phyloP scores from a whole-genome alignment of 2,888 invertebrate species.

The Hedya salicella region DNA sequence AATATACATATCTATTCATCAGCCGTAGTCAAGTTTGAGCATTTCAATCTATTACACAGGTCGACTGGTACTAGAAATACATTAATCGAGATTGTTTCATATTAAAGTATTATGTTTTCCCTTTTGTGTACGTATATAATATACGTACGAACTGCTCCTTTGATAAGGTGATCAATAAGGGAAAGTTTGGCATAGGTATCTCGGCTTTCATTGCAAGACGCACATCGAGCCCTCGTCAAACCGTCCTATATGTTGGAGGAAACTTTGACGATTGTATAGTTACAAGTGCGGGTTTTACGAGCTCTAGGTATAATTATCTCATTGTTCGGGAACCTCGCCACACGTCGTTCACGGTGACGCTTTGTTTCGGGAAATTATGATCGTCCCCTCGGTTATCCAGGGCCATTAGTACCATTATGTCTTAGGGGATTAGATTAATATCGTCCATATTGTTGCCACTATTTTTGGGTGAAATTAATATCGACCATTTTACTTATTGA shows the following conservation, averaged over 20 bases:
- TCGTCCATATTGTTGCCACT: slow-evolving; percentile 41
- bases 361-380: slow-evolving; percentile 78
- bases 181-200: slow-evolving; percentile 36
- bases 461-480: slow-evolving; percentile 17
- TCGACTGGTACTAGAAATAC: neutral
- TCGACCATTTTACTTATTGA: neutral
- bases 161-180: slow-evolving; percentile 37
- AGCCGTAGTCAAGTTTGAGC: neutral
- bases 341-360: slow-evolving; percentile 68
- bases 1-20: neutral
- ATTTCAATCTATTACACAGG: too few species aligned
- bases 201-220: slow-evolving; percentile 43
- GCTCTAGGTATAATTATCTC: slow-evolving; percentile 75
- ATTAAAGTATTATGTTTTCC: slow-evolving; percentile 6
- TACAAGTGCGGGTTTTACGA: slow-evolving; percentile 69
- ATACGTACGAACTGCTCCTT: neutral
- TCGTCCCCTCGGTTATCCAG: slow-evolving; percentile 72
- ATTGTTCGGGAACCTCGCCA: slow-evolving; percentile 73
- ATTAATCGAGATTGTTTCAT: slow-evolving; percentile 3
- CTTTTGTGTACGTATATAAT: neutral
- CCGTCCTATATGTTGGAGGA: slow-evolving; percentile 56
- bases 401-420: slow-evolving; percentile 75
- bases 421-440: slow-evolving; percentile 65
- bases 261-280: slow-evolving; percentile 69
- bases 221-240: slow-evolving; percentile 62